These are phyloP conservation scores for Gastrophysa polygoni DNA, from an alignment of 2,888 invertebrate species.

Conservation along the genomic window DNA sequence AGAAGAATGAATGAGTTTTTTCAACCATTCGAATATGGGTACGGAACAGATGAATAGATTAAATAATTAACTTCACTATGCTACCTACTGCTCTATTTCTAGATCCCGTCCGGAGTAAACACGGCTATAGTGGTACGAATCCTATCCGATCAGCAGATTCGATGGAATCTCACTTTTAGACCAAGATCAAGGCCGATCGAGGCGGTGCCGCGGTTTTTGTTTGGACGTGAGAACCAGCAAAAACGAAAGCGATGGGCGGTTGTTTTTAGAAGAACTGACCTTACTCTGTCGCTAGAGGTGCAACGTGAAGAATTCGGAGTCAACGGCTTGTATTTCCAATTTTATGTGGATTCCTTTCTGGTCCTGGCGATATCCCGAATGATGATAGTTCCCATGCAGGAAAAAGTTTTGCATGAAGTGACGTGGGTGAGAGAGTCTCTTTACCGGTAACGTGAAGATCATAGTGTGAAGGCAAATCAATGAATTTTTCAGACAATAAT, in stretches of 20 bases:
- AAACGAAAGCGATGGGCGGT: background rate
- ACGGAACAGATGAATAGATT: no score
- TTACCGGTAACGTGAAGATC: no score
- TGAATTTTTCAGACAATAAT: no score
- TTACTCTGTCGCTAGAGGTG: conserved; percentile 1
- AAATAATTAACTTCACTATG: no score
- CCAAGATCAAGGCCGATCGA: conserved; percentile 25
- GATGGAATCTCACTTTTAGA: conserved; percentile 13
- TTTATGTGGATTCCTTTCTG: conserved; percentile 2
- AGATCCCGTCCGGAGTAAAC: background rate
- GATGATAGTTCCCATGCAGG: background rate
- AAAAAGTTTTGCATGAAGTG: no score
- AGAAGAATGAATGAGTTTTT: no score
- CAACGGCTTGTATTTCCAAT: background rate
- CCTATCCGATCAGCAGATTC: background rate
- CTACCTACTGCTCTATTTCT: background rate
- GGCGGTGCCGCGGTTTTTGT: conserved; percentile 14
- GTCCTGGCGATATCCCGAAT: no score
- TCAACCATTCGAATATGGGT: no score
- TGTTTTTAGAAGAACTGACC: conserved; percentile 7
- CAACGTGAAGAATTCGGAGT: background rate
- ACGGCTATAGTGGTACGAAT: background rate
- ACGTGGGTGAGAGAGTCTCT: no score
- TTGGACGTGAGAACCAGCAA: conserved; percentile 7
- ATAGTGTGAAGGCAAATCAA: no score